Base-by-base conservation (phyloP, 2,888 invertebrate genomes). In the Stenolophus ochropezus region DNA sequence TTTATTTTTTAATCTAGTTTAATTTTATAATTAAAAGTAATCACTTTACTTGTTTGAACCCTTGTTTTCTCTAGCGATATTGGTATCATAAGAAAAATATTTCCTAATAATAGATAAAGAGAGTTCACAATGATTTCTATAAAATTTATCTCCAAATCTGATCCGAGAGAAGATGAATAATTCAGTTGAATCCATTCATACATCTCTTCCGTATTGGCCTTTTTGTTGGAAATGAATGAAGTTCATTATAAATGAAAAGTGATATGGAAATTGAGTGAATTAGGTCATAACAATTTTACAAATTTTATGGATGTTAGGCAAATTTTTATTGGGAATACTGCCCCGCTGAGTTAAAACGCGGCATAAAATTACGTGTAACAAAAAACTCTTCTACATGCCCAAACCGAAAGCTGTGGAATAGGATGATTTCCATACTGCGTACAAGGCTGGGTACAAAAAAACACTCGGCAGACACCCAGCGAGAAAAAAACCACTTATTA, bases 401-500 rank as follows among this genome's bases (percentile, higher is more conserved):
- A 27, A 75, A 82, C 14, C 73, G 61, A 56, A 76, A 77, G 25
- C 14, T 21, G 14, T 73, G 49, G 23, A 47, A 73, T 73, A 49
- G 75, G 51, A 78, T 65, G 16, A 78, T 81, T 73, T 73, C 56
- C 73, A 74, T 73, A 77, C 47, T 82, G 82, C 75, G 82, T 74
- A 71, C 69, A 21, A 47, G 51, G 25, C 77, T 75, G 78, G n/a
- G 79, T 47, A 84, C 83, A 86, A 84, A 86, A 86, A 86, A 87
- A 87, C 65, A 69, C 65, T 69, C 65, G 20, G 61, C 42, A 86
- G 86, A 84, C 86, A 56, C 56, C 49, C 75, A 51, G 75, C 27
- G 53, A 73, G 51, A 71, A 69, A 81, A 86, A 88, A 87, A 86
- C 86, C 87, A 88, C 89, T 89, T 89, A 89, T 89, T 89, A 89